phyloP scores from a whole-genome alignment of 35 echinoderm and acorn worm species.

The Lytechinus pictus region DNA sequence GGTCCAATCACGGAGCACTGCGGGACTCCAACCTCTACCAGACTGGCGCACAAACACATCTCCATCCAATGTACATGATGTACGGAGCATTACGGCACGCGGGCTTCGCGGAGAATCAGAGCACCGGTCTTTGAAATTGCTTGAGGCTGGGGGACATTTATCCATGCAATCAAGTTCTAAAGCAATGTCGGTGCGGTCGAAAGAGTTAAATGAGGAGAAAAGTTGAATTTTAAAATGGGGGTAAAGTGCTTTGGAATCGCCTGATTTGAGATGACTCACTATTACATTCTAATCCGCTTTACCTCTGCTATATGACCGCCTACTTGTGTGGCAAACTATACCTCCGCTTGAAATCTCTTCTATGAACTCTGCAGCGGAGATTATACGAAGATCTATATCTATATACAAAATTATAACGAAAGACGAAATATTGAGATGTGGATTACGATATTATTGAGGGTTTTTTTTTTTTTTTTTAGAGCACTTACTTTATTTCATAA shows the following conservation, averaged over 20 bases:
- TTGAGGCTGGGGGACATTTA: background rate
- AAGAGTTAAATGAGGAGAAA: background rate
- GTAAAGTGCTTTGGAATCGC: slow-evolving; percentile 1
- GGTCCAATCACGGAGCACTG: background rate
- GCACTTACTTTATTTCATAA: too few relatives aligned
- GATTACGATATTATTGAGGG: too few relatives aligned
- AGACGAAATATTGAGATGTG: too few relatives aligned
- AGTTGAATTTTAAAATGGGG: background rate
- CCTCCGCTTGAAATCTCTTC: too few relatives aligned
- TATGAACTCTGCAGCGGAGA: too few relatives aligned
- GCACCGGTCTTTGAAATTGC: background rate
- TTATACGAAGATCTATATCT: too few relatives aligned
- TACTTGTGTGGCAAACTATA: background rate
- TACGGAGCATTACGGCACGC: background rate
- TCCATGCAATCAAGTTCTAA: background rate
- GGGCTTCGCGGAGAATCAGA: background rate
- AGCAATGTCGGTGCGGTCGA: background rate
- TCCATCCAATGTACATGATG: too few relatives aligned
- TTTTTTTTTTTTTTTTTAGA: too few relatives aligned
- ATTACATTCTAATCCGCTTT: slow-evolving; percentile 12
- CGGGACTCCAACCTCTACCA: background rate
- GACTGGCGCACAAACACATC: background rate
- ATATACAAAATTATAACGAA: too few relatives aligned
- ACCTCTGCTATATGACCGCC: background rate
- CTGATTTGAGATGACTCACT: background rate